Base-by-base conservation (phyloP, 2,113 vertebrate species). In the Carassius gibelio region DNA sequence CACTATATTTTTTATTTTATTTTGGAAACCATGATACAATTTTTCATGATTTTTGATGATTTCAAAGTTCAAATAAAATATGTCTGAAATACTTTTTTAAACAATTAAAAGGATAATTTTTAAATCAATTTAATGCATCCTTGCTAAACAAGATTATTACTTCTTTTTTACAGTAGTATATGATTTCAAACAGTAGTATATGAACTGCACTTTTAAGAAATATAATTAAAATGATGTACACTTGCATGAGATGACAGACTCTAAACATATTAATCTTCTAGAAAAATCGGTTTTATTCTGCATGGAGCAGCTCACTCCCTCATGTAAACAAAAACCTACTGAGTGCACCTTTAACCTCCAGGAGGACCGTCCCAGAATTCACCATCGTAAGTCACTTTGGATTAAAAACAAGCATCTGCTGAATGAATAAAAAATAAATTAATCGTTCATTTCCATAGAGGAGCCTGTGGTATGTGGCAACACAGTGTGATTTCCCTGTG, bases 371-470 rank as follows among this genome's bases (percentile, higher is more conserved):
- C 21, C 34, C 34, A 23, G 36, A 45, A n/a, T 62, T 45, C 19
- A 62, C 4, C 36, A 64, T 8, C 13, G 4, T 64, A 45, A 80
- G 19, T 45, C 59, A 80, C 38, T 45, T 45, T 64, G n/a, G 1
- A 64, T 45, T 64, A 8, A 45, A 42, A 66, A 19, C 75, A 62
- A 80, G 21, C 36, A 80, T 80, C 77, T 80, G 78, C 36, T 64
- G 38, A 64, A 45, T 64, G 59, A 64, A 81, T 81, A 76, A 30
- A 75, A 86, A 88, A 72, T 21, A 1, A 34, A 86, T 84, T 23
- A 14, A 85, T 79, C 34, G 34, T 57, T 23, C 19, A 75, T 83
- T 76, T 82, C 61, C 13, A 86, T 71, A 83, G 87, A 55, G 34
- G 21, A 76, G 59, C 8, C 8, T 78, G 75, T 71, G 38, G 80